Evolutionary conservation across 2,113 vertebrate species (phyloP).

Genomic region (Beaufortia kweichowensis): DNA sequence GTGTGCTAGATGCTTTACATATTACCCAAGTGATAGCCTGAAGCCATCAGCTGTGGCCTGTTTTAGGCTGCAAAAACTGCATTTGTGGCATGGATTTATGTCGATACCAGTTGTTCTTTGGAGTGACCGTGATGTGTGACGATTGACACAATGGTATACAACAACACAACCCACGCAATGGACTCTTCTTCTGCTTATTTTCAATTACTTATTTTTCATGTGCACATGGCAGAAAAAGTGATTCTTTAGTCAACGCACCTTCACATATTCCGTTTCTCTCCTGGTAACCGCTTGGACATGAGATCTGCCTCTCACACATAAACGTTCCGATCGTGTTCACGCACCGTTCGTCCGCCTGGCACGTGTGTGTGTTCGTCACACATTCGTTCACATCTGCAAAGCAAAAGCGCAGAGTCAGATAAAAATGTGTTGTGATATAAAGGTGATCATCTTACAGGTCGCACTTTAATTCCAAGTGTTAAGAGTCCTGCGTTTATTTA

Average conservation of each 20-base stretch:
- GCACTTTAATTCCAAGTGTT: too few relatives aligned
- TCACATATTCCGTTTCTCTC: constrained; percentile 77
- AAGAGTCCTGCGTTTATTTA: background rate
- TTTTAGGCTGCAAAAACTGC: background rate
- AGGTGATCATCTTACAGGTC: too few relatives aligned
- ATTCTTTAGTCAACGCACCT: constrained; percentile 71
- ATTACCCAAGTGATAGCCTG: background rate
- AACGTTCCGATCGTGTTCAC: constrained; percentile 87
- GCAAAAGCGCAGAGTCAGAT: constrained; percentile 24
- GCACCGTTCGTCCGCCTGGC: constrained; percentile 79
- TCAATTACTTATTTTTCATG: too few relatives aligned
- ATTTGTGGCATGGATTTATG: constrained; percentile 10
- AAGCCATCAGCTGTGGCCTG: constrained; percentile 28
- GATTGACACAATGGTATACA: too few relatives aligned
- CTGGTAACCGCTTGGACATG: constrained; percentile 80
- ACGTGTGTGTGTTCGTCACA: constrained; percentile 78
- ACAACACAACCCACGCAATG: too few relatives aligned
- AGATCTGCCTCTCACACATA: constrained; percentile 78
- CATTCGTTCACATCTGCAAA: constrained; percentile 90
- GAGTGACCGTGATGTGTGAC: background rate
- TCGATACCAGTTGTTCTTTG: background rate
- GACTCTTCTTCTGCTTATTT: too few relatives aligned
- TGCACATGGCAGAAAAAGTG: background rate
- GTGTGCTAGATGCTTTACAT: constrained; percentile 13
- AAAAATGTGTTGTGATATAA: background rate